Evolutionary conservation across 2,797 vertebrate genomes (phyloP).

Genomic region (Threskiornis aethiopicus): DNA sequence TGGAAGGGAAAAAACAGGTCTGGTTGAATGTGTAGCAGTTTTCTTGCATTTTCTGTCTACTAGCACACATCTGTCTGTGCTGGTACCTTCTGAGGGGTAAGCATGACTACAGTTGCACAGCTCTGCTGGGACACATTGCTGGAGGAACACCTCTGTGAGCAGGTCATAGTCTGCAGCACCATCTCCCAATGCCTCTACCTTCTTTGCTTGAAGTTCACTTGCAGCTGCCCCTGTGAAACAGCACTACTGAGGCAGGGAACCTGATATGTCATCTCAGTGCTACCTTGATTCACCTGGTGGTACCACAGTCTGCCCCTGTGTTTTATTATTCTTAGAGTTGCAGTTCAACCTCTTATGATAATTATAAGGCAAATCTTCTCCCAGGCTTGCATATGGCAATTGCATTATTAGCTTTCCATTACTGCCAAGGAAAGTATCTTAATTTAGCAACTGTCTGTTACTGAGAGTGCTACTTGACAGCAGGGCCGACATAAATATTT

Average conservation of each 20-base stretch:
- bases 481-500: slow-evolving; percentile 26
- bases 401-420: slow-evolving; percentile 39
- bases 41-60: neutral
- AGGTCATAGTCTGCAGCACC: neutral
- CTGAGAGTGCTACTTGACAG: slow-evolving; percentile 24
- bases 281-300: neutral
- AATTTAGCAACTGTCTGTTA: slow-evolving; percentile 43
- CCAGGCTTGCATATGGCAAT: neutral
- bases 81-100: neutral
- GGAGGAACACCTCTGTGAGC: neutral
- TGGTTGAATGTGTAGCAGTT: neutral
- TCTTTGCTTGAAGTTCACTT: neutral
- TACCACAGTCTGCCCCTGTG: neutral
- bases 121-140: neutral
- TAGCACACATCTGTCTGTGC: neutral
- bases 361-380: slow-evolving; percentile 16
- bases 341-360: neutral
- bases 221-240: neutral
- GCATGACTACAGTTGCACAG: neutral
- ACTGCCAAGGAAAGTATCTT: slow-evolving; percentile 12
- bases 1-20: neutral
- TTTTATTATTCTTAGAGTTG: neutral
- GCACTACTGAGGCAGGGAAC: neutral
- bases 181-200: neutral
- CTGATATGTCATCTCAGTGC: neutral